phyloP scores from a whole-genome alignment of 2,888 invertebrate genomes.

The Ochropacha duplaris region DNA sequence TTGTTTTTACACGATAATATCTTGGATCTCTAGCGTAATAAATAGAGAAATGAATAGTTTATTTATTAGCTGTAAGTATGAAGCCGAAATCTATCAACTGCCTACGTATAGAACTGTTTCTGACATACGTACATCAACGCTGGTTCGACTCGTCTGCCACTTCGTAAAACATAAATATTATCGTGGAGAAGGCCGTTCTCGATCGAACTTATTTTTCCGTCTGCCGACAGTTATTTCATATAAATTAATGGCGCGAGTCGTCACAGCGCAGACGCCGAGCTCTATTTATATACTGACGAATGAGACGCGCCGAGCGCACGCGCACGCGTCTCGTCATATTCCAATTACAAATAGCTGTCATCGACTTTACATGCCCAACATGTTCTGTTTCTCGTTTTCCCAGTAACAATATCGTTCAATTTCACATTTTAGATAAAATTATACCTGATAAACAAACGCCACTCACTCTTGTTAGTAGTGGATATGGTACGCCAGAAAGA shows the following conservation, averaged over 20 bases:
- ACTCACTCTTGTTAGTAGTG: constrained; percentile 23
- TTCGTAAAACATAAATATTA: constrained; percentile 82
- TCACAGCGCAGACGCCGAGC: constrained; percentile 80
- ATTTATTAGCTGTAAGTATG: constrained; percentile 47
- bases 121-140: constrained; percentile 70
- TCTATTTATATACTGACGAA: constrained; percentile 83
- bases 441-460: constrained; percentile 29
- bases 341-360: constrained; percentile 82
- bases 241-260: constrained; percentile 83
- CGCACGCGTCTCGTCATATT: constrained; percentile 81
- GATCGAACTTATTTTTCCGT: constrained; percentile 80
- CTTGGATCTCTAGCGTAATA: constrained; percentile 5
- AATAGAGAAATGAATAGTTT: constrained; percentile 45
- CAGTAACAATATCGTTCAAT: constrained; percentile 47
- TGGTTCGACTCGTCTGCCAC: constrained; percentile 58
- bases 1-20: not conserved
- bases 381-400: constrained; percentile 54
- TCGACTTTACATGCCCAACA: constrained; percentile 65
- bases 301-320: constrained; percentile 79
- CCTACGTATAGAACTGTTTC: constrained; percentile 51
- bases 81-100: constrained; percentile 45
- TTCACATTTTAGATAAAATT: constrained; percentile 36
- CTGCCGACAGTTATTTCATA: constrained; percentile 83
- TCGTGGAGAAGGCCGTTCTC: constrained; percentile 76
- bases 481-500: constrained; percentile 42